A percentile compares a stretch with the other conserved stretches of the same genome.
These are phyloP conservation scores for Zosterops japonicus DNA, from an alignment of 2,113 vertebrate genomes.

Conservation along the genomic window DNA sequence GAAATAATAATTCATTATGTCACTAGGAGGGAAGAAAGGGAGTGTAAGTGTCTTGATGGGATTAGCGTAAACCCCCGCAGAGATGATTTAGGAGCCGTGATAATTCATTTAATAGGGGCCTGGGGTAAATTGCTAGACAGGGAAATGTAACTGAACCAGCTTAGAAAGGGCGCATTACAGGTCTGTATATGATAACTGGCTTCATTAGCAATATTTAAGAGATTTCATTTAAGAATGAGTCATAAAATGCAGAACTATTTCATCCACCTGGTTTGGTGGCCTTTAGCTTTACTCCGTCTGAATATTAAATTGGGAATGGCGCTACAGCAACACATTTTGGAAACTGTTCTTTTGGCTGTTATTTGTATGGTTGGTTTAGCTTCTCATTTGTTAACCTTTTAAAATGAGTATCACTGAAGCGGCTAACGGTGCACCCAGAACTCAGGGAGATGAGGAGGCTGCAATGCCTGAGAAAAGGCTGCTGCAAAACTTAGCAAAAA, in stretches of 20 bases:
- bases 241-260: slow-evolving; percentile 81
- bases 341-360: slow-evolving; percentile 83
- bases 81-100: slow-evolving; percentile 85
- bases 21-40: slow-evolving; percentile 78
- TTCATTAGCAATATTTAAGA: slow-evolving; percentile 86
- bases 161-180: slow-evolving; percentile 74
- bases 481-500: slow-evolving; percentile 52
- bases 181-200: slow-evolving; percentile 74
- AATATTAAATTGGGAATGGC: slow-evolving; percentile 82
- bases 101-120: slow-evolving; percentile 86
- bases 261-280: slow-evolving; percentile 81
- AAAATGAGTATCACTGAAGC: slow-evolving; percentile 76
- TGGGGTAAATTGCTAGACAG: slow-evolving; percentile 83
- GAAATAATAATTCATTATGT: slow-evolving; percentile 85
- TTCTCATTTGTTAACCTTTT: slow-evolving; percentile 86
- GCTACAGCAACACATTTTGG: slow-evolving; percentile 78
- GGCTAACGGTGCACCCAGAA: slow-evolving; percentile 64
- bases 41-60: slow-evolving; percentile 84
- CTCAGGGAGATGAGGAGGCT: slow-evolving; percentile 56
- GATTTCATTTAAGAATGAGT: slow-evolving; percentile 80
- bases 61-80: slow-evolving; percentile 81
- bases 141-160: slow-evolving; percentile 77
- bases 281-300: slow-evolving; percentile 79
- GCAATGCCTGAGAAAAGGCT: slow-evolving; percentile 22
- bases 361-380: slow-evolving; percentile 87